phyloP scores from a whole-genome alignment of 2,888 invertebrate species.

The Strigamia transsilvanica region DNA sequence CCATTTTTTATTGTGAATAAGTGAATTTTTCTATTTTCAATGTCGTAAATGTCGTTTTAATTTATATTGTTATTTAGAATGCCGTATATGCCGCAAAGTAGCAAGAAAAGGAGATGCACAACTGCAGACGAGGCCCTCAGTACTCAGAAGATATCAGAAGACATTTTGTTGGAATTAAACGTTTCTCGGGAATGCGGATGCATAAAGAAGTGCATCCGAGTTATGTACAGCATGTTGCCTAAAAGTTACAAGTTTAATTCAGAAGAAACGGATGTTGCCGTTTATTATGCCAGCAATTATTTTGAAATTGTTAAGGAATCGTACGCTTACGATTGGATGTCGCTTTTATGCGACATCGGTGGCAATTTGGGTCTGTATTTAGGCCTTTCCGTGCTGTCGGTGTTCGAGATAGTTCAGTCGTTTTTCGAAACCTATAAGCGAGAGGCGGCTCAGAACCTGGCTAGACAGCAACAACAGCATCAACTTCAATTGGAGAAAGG shows the following conservation, averaged over 20 bases:
- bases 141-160: not conserved
- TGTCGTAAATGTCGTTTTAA: not conserved
- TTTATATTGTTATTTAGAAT: not conserved
- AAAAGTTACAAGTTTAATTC: slow-evolving; percentile 48
- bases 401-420: slow-evolving; percentile 49
- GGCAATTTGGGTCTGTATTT: slow-evolving; percentile 40
- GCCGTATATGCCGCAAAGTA: not conserved
- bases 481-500: not conserved
- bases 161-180: slow-evolving; percentile 23
- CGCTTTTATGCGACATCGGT: slow-evolving; percentile 41
- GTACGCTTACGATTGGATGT: slow-evolving; percentile 53
- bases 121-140: not conserved
- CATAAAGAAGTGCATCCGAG: slow-evolving; percentile 16
- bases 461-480: not conserved
- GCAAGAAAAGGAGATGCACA: not conserved
- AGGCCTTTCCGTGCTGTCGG: slow-evolving; percentile 40
- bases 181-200: slow-evolving; percentile 16
- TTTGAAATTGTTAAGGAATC: slow-evolving; percentile 52
- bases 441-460: slow-evolving; percentile 24
- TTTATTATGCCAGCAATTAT: slow-evolving; percentile 50
- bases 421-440: slow-evolving; percentile 26
- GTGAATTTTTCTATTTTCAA: not conserved
- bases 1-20: no score
- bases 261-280: slow-evolving; percentile 6
- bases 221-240: slow-evolving; percentile 53